Percentiles rank a stretch among this genome's conserved stretches.
phyloP scores from a whole-genome alignment of 2,797 vertebrate species.

The Strix occidentalis region DNA sequence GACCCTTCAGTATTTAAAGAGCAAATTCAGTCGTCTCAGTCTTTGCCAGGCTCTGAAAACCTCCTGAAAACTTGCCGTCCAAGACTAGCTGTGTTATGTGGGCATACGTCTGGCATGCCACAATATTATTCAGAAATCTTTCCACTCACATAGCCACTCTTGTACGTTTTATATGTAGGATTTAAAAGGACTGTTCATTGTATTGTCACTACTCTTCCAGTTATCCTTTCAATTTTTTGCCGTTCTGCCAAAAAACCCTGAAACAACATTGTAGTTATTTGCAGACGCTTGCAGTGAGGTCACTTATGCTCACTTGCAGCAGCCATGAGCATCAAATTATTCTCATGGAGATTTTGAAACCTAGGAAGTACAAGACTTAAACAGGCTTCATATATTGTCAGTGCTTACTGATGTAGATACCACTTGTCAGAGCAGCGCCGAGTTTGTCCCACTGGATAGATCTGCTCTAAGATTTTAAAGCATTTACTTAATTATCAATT shows the following conservation, averaged over 20 bases:
- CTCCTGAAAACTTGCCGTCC: background rate
- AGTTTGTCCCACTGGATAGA: background rate
- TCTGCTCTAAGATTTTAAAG: background rate
- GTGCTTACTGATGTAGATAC: fast-evolving
- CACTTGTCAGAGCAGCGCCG: background rate
- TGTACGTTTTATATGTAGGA: background rate
- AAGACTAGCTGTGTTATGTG: background rate
- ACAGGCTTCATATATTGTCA: background rate
- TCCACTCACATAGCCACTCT: background rate
- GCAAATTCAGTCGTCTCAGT: background rate
- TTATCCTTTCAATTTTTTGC: background rate
- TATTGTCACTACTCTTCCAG: background rate
- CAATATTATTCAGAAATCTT: background rate
- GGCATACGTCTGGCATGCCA: background rate
- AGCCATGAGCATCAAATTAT: background rate
- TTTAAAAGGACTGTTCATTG: background rate
- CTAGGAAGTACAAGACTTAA: background rate
- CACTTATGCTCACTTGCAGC: background rate
- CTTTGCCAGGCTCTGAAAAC: background rate
- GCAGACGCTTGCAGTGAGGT: fast-evolving
- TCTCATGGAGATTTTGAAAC: background rate
- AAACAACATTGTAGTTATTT: fast-evolving
- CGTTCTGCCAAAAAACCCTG: fast-evolving
- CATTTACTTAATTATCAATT: background rate
- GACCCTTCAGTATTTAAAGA: slow-evolving; percentile 52